phyloP scores from a whole-genome alignment of 2,113 vertebrate genomes.

The Montifringilla adamsi region DNA sequence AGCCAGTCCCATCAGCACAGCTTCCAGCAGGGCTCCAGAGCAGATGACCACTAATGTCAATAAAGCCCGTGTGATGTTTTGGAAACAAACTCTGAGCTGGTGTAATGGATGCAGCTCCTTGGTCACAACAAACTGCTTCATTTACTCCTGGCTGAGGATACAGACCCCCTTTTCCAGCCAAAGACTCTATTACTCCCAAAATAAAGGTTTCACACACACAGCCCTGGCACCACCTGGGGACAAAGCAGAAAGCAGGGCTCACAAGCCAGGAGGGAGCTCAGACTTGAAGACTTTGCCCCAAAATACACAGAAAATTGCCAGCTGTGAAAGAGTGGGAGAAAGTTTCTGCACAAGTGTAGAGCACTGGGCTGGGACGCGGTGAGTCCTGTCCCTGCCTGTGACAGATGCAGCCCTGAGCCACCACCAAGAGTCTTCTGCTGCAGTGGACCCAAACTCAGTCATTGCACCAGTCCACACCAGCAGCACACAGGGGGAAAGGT shows the following conservation, averaged over 20 bases:
- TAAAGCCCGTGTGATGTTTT: background rate
- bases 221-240: background rate
- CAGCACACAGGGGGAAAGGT: background rate
- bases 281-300: background rate
- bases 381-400: background rate
- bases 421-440: background rate
- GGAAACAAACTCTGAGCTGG: background rate
- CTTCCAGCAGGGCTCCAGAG: background rate
- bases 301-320: background rate
- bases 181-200: background rate
- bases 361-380: rapidly evolving
- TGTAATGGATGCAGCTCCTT: background rate
- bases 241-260: background rate
- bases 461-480: rapidly evolving
- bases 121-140: background rate
- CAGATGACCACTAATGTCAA: constrained; percentile 35
- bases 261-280: background rate
- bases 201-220: background rate
- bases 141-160: background rate
- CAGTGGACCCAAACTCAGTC: background rate
- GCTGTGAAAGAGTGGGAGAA: background rate
- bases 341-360: background rate
- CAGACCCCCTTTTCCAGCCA: background rate
- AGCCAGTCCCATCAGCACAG: constrained; percentile 23
- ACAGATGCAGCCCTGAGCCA: background rate